Evolutionary conservation across 2,888 invertebrate genomes (phyloP), one percentile per base, ranked within the genome.

Genomic region (Seira musarum): DNA sequence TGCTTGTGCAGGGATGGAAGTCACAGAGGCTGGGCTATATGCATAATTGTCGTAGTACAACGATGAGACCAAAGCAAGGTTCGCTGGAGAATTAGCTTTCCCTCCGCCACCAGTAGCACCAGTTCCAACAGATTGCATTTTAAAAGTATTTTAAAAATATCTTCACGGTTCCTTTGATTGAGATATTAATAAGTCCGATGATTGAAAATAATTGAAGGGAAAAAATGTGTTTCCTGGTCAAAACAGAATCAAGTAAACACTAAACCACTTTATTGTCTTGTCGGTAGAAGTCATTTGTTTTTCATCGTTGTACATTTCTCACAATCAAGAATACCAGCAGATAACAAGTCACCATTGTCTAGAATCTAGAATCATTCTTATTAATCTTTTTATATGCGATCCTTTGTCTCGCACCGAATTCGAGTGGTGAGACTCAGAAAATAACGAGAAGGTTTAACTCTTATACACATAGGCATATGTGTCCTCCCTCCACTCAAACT

Each of bases 31-130:
- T 1, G 86, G 82, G 13, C 72, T 53, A 57, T 83, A 86, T 6
- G 80, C 86, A 72, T 84, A 86, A 46, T 86, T 86, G 57, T 86
- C 83, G 49, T 86, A 86, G 68, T 84, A 85, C 5, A 85, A 24
- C 17, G 81, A 72, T 17, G 83, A 68, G 10, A 60, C 80, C 21
- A 81, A 65, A 19, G 72, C 35, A 2, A 67, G 60, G n/a, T 74
- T 66, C 8, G 17, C 76, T 19, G 24, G 21, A 25, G 22, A 69
- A 72, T 6, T 63, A 46, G 60, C 53, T 65, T 60, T 69, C 61
- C 70, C 70, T 61, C 67, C 64, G n/a, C 63, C 49, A 53, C 61
- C 72, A n/a, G 46, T 63, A 57, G 24, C 70, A 5, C 68, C 78
- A 17, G 49, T 35, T 22, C 71, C 78, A 6, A 35, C 21, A 10